Conservation (phyloP, 1,140 invertebrate species). For the Muscidifurax raptorellus region DNA sequence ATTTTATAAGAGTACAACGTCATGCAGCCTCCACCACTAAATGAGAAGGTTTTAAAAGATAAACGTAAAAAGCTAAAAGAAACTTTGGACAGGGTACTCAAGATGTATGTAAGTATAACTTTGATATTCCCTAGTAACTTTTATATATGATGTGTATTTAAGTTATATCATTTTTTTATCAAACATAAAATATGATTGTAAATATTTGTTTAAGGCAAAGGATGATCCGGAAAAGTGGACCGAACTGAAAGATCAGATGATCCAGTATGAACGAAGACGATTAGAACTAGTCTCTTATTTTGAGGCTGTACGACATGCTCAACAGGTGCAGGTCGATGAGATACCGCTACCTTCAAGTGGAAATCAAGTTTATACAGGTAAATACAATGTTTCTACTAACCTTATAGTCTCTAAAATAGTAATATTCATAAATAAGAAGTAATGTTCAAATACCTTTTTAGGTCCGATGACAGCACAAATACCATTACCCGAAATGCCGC, state of each 20-base stretch:
- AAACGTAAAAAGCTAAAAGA: conserved; percentile 97
- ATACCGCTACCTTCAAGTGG: conserved; percentile 89
- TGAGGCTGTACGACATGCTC: conserved; percentile 95
- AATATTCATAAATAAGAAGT: conserved; percentile 9
- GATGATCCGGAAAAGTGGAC: conserved; percentile 96
- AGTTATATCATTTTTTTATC: neutral
- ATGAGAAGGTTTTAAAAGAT: conserved; percentile 97
- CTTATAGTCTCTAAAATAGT: conserved; percentile 16
- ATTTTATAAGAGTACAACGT: conserved; percentile 93
- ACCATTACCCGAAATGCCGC: conserved; percentile 85
- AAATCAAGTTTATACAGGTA: conserved; percentile 75
- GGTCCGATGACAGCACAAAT: conserved; percentile 84
- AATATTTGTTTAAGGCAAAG: conserved; percentile 83
- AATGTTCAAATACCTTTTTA: conserved; percentile 70
- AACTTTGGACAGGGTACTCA: conserved; percentile 94
- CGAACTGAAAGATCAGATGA: conserved; percentile 92
- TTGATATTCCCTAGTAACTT: neutral
- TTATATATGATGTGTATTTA: conserved; percentile 1
- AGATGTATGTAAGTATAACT: conserved; percentile 93
- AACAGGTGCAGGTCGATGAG: conserved; percentile 97
- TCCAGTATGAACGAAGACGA: conserved; percentile 94
- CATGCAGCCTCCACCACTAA: conserved; percentile 92
- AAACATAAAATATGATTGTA: neutral
- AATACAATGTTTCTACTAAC: conserved; percentile 49
- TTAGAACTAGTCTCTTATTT: conserved; percentile 92